A percentile compares a stretch with the other conserved stretches of the same genome.
These are phyloP conservation scores for Tympanoctomys barrerae DNA, from an alignment of 2,797 vertebrate species.

Conservation along the genomic window DNA sequence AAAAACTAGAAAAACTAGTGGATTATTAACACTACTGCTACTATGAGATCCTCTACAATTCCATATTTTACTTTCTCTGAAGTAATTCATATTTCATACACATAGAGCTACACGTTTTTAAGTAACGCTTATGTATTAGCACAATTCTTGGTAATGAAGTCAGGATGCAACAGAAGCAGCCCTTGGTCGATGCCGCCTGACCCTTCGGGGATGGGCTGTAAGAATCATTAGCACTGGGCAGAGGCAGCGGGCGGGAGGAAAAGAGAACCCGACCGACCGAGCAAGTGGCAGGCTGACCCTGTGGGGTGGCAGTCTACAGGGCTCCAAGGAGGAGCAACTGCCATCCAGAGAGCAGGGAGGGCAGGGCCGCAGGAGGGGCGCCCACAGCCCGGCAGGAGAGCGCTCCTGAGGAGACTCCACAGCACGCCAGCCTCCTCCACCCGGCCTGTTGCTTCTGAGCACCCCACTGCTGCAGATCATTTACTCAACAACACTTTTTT, in stretches of 20 bases:
- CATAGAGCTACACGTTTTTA: accelerated
- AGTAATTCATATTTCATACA: not conserved
- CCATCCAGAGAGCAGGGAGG: not conserved
- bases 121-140: not conserved
- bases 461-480: not conserved
- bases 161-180: not conserved
- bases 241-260: not conserved
- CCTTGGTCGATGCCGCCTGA: not conserved
- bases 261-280: not conserved
- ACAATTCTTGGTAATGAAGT: conserved; percentile 39
- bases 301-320: not conserved
- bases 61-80: not conserved
- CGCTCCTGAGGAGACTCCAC: not conserved
- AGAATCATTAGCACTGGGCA: not conserved
- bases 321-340: not conserved
- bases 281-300: not conserved
- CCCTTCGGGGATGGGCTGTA: not conserved
- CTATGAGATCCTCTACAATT: not conserved
- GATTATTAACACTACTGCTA: not conserved
- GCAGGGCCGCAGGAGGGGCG: not conserved
- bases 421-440: not conserved
- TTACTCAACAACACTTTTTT: not conserved
- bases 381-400: not conserved
- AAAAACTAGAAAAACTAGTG: not conserved
- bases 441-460: not conserved